Percentiles rank a stretch among this genome's conserved stretches.
These are phyloP conservation scores for Amiota minor DNA, from an alignment of 2,888 invertebrate genomes.

Conservation along the genomic window DNA sequence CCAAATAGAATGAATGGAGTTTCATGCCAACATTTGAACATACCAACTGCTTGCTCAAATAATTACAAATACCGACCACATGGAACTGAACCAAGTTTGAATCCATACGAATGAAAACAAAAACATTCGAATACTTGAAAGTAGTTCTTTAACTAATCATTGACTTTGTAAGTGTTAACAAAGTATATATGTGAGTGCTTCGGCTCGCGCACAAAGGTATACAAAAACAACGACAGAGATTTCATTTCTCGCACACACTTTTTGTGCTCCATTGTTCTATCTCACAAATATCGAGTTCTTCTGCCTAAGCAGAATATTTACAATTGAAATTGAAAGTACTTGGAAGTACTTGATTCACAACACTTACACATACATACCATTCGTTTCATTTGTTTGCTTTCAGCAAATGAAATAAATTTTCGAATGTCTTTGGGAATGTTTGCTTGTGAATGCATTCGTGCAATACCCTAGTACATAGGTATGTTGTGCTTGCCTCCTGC, in stretches of 20 bases:
- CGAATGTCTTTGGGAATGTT: not conserved
- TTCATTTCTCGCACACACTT: no score
- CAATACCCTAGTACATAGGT: not conserved
- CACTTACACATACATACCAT: no score
- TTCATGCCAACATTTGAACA: not conserved
- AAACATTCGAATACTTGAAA: not conserved
- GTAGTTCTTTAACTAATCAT: no score
- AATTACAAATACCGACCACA: not conserved
- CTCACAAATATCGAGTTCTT: not conserved
- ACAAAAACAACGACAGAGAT: no score
- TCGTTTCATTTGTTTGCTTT: no score
- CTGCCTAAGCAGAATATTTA: not conserved
- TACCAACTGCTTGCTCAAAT: not conserved
- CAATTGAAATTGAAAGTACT: no score
- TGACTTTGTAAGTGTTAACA: not conserved
- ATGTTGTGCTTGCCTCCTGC: no score
- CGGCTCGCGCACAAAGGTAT: not conserved
- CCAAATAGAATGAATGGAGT: not conserved
- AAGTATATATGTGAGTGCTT: not conserved
- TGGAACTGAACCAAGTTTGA: not conserved
- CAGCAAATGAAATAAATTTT: not conserved
- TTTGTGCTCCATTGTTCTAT: no score
- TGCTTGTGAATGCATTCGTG: conserved; percentile 1
- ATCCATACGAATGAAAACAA: not conserved
- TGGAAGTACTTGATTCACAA: no score